Conservation (phyloP, 2,113 vertebrate genomes). For the Stigmatopora argus region DNA sequence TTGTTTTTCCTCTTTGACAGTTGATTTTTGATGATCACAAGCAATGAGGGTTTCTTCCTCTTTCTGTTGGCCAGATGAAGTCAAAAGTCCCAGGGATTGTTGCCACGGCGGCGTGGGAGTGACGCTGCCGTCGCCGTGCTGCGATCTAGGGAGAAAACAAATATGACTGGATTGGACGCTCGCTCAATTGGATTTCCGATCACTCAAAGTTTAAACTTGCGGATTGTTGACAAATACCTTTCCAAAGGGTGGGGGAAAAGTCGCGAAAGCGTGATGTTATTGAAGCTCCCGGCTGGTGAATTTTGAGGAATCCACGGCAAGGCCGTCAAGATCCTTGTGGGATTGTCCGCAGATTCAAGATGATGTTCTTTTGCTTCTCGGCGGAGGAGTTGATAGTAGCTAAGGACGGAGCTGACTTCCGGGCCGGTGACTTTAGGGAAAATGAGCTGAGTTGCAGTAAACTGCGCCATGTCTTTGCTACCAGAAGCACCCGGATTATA, state of each 20-base stretch:
- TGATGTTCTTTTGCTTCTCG: conserved; percentile 40
- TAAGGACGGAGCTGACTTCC: conserved; percentile 51
- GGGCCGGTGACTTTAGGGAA: conserved; percentile 31
- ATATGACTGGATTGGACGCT: neutral
- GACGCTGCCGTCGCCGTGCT: conserved; percentile 22
- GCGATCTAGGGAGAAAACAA: conserved; percentile 33
- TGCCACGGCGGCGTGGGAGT: conserved; percentile 47
- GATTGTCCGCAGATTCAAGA: conserved; percentile 10
- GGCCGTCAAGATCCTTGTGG: conserved; percentile 8
- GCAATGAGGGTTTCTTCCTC: conserved; percentile 38
- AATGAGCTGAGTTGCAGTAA: conserved; percentile 59
- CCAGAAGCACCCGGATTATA: neutral
- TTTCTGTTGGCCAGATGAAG: conserved; percentile 56
- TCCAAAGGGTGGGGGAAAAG: conserved; percentile 17
- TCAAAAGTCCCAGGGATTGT: conserved; percentile 57
- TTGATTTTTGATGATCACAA: conserved; percentile 17
- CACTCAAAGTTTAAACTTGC: no score
- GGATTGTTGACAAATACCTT: conserved; percentile 33
- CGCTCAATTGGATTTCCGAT: no score
- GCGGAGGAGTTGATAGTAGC: conserved; percentile 45
- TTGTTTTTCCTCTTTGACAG: neutral
- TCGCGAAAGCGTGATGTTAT: conserved; percentile 10
- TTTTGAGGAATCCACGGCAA: conserved; percentile 8
- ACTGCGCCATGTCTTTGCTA: conserved; percentile 25
- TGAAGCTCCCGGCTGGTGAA: conserved; percentile 32